phyloP scores from a whole-genome alignment of 2,888 invertebrate genomes.

The Salticus scenicus region DNA sequence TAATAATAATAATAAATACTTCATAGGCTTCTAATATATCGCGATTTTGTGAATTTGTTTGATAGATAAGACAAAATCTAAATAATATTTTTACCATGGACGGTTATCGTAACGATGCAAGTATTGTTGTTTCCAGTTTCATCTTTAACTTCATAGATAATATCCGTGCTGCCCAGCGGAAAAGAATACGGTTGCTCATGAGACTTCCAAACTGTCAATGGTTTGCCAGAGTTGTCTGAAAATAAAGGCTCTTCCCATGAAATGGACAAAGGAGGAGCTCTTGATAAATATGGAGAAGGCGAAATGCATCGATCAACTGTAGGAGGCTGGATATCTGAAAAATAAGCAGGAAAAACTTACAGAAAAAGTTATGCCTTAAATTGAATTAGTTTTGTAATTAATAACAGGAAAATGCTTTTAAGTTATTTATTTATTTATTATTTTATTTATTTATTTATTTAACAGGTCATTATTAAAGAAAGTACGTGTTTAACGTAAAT shows the following conservation, averaged over 20 bases:
- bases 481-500: no score
- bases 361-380: no score
- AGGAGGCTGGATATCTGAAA: constrained; percentile 79
- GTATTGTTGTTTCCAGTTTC: constrained; percentile 79
- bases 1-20: no score
- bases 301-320: constrained; percentile 80
- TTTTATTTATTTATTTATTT: no score
- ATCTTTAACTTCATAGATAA: constrained; percentile 81
- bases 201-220: constrained; percentile 74
- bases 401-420: no score
- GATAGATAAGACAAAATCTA: no score
- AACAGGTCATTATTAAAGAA: no score
- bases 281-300: constrained; percentile 78
- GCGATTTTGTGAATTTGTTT: no score
- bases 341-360: constrained; percentile 48
- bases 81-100: constrained; percentile 81
- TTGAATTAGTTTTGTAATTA: no score
- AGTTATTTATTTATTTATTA: no score
- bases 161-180: constrained; percentile 79
- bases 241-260: constrained; percentile 80
- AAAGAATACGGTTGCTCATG: constrained; percentile 77
- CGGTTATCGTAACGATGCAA: constrained; percentile 80
- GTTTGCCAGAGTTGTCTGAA: constrained; percentile 79
- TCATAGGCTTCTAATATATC: no score
- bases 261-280: constrained; percentile 76